phyloP scores from a whole-genome alignment of 2,888 invertebrate species.

The Tipula vernalis region DNA sequence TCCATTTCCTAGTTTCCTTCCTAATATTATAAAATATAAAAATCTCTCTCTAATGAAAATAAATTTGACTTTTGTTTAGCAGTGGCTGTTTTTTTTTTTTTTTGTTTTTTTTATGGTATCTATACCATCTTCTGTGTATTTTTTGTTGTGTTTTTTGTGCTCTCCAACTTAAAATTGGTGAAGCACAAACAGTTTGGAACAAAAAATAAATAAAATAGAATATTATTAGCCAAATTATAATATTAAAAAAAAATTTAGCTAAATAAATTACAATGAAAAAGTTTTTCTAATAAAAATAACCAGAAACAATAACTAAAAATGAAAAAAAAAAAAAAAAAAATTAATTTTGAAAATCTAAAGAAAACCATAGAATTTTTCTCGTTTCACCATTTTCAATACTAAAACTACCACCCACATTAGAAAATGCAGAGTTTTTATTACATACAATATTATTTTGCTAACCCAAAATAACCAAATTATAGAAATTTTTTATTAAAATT shows the following conservation, averaged over 20 bases:
- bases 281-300: neutral
- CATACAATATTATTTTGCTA: neutral
- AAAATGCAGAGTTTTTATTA: neutral
- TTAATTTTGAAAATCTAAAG: neutral
- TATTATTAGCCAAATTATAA: neutral
- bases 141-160: neutral
- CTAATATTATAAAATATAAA: neutral
- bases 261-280: neutral
- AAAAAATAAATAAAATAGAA: neutral
- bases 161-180: neutral
- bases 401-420: neutral
- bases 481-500: neutral
- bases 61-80: neutral
- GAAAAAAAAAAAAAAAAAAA: too few species aligned
- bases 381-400: neutral
- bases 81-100: neutral
- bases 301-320: neutral
- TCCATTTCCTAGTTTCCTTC: slow-evolving; percentile 4
- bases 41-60: neutral
- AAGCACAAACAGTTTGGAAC: neutral
- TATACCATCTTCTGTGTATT: neutral
- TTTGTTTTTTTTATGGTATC: too few species aligned
- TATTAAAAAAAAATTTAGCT: neutral
- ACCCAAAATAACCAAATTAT: neutral
- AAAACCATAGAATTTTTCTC: neutral